Evolutionary conservation across 2,797 vertebrate species (phyloP).

Genomic region (Melanotaenia nigrans): DNA sequence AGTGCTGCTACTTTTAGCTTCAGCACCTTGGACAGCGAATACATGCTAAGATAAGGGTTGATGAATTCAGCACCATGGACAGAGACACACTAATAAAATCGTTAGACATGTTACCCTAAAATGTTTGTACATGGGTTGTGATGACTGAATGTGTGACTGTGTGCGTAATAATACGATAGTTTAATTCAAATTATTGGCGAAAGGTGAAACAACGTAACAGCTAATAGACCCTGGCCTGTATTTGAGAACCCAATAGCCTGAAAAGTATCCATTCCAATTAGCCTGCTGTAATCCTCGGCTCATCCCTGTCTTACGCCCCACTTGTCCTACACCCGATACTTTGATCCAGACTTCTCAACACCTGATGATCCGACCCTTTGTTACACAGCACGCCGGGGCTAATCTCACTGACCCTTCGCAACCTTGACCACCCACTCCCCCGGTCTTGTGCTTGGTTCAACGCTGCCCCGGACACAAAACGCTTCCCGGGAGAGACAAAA

Average conservation of each 20-base stretch:
- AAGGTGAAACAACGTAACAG: slow-evolving; percentile 9
- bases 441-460: slow-evolving; percentile 76
- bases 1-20: not conserved
- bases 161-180: not conserved
- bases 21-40: slow-evolving; percentile 60
- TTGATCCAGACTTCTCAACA: slow-evolving; percentile 79
- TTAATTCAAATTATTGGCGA: slow-evolving; percentile 18
- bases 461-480: slow-evolving; percentile 75
- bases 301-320: slow-evolving; percentile 76
- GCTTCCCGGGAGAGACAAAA: slow-evolving; percentile 76
- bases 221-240: slow-evolving; percentile 1
- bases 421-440: slow-evolving; percentile 83
- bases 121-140: not conserved
- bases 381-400: slow-evolving; percentile 71
- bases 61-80: slow-evolving; percentile 56
- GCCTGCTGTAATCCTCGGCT: slow-evolving; percentile 77
- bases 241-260: slow-evolving; percentile 54
- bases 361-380: slow-evolving; percentile 75
- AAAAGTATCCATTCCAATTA: slow-evolving; percentile 80
- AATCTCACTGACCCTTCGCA: slow-evolving; percentile 84
- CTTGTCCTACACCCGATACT: slow-evolving; percentile 84
- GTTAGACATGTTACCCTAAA: not conserved
- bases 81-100: slow-evolving; percentile 10
- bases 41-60: not conserved
- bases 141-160: not conserved